These are phyloP conservation scores for Hormaphis cornu DNA, from an alignment of 1,140 invertebrate species.

Conservation along the genomic window DNA sequence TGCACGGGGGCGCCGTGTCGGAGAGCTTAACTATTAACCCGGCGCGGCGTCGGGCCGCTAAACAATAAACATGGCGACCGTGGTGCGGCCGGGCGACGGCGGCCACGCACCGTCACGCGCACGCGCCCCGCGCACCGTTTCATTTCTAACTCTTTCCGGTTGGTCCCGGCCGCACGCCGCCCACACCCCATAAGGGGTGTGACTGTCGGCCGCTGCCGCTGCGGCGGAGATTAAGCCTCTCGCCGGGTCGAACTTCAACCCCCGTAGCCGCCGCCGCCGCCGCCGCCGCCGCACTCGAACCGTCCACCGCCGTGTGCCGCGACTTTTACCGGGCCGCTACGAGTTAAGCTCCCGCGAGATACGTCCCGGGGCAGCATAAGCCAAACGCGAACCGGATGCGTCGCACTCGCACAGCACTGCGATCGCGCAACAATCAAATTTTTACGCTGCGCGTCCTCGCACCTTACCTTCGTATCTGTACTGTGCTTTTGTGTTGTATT, in stretches of 20 bases:
- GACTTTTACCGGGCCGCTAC: constrained; percentile 29
- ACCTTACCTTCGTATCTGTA: not conserved
- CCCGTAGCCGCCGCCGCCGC: not conserved
- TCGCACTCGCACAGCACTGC: constrained; percentile 12
- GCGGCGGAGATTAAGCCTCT: constrained; percentile 30
- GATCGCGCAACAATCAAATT: not conserved
- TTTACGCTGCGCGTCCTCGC: not conserved
- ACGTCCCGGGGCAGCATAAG: constrained; percentile 30
- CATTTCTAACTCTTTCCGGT: constrained; percentile 31
- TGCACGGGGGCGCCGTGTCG: constrained; percentile 31
- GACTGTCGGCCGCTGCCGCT: constrained; percentile 24
- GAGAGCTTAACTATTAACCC: constrained; percentile 31
- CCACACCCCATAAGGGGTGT: constrained; percentile 6
- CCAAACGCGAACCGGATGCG: constrained; percentile 31
- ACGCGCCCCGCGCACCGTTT: constrained; percentile 13
- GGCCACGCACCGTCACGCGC: not conserved
- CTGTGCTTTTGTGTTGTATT: not conserved
- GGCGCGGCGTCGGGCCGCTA: constrained; percentile 29
- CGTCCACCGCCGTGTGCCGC: not conserved
- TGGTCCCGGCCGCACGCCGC: constrained; percentile 26
- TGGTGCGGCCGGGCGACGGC: not conserved
- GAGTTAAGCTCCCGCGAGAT: constrained; percentile 29
- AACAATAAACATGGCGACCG: constrained; percentile 31
- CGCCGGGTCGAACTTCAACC: constrained; percentile 31
- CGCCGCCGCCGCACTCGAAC: not conserved